Conservation (phyloP, 1,140 invertebrate genomes). For the Trichonephila clavata region DNA sequence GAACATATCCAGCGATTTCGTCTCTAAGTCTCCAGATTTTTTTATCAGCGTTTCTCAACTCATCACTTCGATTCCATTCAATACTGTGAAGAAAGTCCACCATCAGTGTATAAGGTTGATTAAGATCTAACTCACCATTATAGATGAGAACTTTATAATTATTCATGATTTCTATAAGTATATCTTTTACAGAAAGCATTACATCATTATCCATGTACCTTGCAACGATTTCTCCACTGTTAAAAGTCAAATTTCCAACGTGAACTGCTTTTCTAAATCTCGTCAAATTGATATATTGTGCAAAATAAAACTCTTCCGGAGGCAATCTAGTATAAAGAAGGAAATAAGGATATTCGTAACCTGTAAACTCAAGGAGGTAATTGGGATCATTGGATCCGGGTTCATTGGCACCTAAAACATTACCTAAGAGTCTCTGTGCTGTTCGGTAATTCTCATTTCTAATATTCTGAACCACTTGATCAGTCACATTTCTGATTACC, state of each 20-base stretch:
- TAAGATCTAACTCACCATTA: slow-evolving; percentile 93
- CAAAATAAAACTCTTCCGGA: slow-evolving; percentile 80
- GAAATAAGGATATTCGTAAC: slow-evolving; percentile 90
- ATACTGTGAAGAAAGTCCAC: slow-evolving; percentile 86
- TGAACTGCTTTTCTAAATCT: slow-evolving; percentile 88
- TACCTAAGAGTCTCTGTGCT: slow-evolving; percentile 82
- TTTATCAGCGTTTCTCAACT: slow-evolving; percentile 86
- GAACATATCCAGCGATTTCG: slow-evolving; percentile 88
- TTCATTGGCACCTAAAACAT: slow-evolving; percentile 82
- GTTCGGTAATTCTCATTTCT: slow-evolving; percentile 84
- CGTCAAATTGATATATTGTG: slow-evolving; percentile 80
- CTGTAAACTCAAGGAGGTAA: slow-evolving; percentile 87
- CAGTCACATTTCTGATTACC: slow-evolving; percentile 77
- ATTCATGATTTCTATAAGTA: slow-evolving; percentile 86
- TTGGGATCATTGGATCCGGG: slow-evolving; percentile 84
- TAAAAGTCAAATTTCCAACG: slow-evolving; percentile 89
- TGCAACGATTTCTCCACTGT: slow-evolving; percentile 84
- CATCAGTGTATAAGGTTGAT: slow-evolving; percentile 89
- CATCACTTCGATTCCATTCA: slow-evolving; percentile 85
- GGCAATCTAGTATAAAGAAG: slow-evolving; percentile 85
- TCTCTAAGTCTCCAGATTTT: slow-evolving; percentile 86
- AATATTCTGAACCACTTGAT: slow-evolving; percentile 84
- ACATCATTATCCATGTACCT: slow-evolving; percentile 88
- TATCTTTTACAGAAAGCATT: slow-evolving; percentile 90
- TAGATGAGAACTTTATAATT: slow-evolving; percentile 82